Evolutionary conservation across 2,888 invertebrate genomes (phyloP).

Genomic region (Eurytoma adleriae): DNA sequence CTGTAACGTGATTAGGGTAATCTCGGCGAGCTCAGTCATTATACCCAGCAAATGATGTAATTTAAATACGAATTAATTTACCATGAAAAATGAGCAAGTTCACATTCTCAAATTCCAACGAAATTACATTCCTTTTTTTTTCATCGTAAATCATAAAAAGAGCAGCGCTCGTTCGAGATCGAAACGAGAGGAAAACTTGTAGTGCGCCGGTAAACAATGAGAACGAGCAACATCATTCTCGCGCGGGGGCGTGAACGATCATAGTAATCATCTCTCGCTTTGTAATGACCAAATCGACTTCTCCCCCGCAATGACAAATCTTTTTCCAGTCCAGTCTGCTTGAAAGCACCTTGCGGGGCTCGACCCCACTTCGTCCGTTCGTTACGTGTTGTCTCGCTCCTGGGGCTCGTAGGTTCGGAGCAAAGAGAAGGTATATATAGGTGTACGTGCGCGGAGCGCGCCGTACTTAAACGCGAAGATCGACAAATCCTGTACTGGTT

Average conservation of each 20-base stretch:
- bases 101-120: too few species aligned
- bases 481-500: slow-evolving; percentile 12
- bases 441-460: not conserved
- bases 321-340: slow-evolving; percentile 34
- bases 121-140: too few species aligned
- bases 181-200: too few species aligned
- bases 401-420: not conserved
- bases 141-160: too few species aligned
- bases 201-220: not conserved
- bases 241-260: not conserved
- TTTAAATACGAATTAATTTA: too few species aligned
- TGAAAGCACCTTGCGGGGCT: not conserved
- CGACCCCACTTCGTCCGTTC: slow-evolving; percentile 8
- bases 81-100: too few species aligned
- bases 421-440: not conserved
- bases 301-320: slow-evolving; percentile 35
- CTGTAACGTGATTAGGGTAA: too few species aligned
- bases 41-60: too few species aligned
- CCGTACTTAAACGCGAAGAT: not conserved
- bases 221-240: slow-evolving; percentile 15
- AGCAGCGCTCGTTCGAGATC: too few species aligned
- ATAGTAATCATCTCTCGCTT: slow-evolving; percentile 18
- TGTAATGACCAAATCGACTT: slow-evolving; percentile 14
- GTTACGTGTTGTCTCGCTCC: slow-evolving; percentile 11
- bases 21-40: too few species aligned